phyloP scores from a whole-genome alignment of 1,140 invertebrate genomes.

The Saxidomus purpurata region DNA sequence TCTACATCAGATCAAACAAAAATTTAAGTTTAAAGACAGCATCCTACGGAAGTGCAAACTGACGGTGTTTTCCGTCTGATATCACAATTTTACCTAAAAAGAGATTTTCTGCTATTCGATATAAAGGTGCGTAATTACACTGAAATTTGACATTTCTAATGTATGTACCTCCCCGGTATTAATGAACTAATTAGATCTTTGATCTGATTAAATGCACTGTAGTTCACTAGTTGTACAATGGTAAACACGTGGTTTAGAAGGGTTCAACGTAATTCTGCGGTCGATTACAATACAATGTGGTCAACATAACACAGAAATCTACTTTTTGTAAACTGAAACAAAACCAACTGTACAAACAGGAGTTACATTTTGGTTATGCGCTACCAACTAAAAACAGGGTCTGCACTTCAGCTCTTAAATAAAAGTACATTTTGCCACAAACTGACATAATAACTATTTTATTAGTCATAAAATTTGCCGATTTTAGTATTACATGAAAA shows the following conservation, averaged over 20 bases:
- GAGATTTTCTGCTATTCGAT: background rate
- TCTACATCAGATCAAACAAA: background rate
- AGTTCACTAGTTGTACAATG: background rate
- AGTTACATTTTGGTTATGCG: too few species aligned
- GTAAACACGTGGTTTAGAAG: too few species aligned
- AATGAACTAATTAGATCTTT: constrained; percentile 10
- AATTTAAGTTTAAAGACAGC: background rate
- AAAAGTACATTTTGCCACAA: too few species aligned
- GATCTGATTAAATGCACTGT: constrained; percentile 19
- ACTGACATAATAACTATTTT: too few species aligned
- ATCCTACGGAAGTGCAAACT: constrained; percentile 8
- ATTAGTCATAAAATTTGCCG: too few species aligned
- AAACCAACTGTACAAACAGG: background rate
- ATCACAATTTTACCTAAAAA: background rate
- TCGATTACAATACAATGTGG: constrained; percentile 6
- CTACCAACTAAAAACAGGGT: too few species aligned
- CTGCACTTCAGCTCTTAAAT: too few species aligned
- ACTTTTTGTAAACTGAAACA: background rate
- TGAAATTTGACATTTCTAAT: constrained; percentile 23
- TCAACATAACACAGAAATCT: background rate
- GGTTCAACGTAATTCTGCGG: background rate
- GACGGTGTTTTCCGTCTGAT: background rate
- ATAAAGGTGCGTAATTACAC: background rate
- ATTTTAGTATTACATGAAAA: too few species aligned
- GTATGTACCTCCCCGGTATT: background rate